A percentile compares a stretch with the other conserved stretches of the same genome.
phyloP scores from a whole-genome alignment of 2,888 invertebrate species.

The Choreutis nemorana region DNA sequence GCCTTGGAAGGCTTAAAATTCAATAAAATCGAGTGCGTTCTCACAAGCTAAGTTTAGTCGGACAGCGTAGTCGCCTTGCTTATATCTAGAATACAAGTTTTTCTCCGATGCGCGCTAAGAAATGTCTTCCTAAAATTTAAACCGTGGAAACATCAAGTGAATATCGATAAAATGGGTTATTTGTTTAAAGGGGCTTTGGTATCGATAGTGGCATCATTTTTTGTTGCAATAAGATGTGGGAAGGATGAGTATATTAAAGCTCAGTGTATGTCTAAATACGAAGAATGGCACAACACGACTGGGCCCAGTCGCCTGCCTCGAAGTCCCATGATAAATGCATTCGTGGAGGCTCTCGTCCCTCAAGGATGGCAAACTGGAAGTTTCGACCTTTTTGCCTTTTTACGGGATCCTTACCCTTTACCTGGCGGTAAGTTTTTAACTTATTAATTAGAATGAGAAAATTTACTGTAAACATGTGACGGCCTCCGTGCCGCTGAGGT shows the following conservation, averaged over 20 bases:
- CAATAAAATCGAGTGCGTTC: no score
- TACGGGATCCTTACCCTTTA: conserved; percentile 10
- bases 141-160: no score
- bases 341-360: conserved; percentile 6
- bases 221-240: conserved; percentile 5
- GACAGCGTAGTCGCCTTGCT: no score
- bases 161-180: conserved; percentile 1
- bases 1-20: no score
- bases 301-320: conserved; percentile 6
- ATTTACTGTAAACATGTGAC: no score
- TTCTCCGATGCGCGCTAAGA: no score
- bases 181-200: background rate
- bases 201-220: background rate
- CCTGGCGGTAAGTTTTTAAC: conserved; percentile 9
- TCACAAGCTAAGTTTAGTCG: no score
- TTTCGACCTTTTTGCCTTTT: conserved; percentile 9
- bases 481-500: no score
- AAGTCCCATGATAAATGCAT: conserved; percentile 9
- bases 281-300: conserved; percentile 5
- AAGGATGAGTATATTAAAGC: conserved; percentile 5
- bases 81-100: no score
- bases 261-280: conserved; percentile 7
- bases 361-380: background rate
- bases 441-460: no score
- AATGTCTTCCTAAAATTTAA: no score